Percentiles rank a stretch among this genome's conserved stretches.
These are phyloP conservation scores for Leptodactylus fallax DNA, from an alignment of 2,797 vertebrate species.

Conservation along the genomic window DNA sequence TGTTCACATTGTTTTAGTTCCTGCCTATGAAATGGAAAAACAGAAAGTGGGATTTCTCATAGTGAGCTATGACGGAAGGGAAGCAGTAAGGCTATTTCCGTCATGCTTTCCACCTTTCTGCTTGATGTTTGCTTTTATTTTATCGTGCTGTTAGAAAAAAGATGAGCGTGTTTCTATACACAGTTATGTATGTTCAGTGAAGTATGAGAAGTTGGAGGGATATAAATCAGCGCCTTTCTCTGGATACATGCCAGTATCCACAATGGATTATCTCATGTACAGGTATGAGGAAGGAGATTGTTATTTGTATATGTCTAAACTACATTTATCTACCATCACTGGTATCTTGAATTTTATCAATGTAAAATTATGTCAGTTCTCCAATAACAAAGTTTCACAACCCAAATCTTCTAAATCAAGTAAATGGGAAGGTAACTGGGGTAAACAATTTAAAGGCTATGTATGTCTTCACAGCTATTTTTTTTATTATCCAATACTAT, in stretches of 20 bases:
- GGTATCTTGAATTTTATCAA: no score
- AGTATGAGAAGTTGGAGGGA: slow-evolving; percentile 40
- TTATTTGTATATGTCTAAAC: neutral
- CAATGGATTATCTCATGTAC: slow-evolving; percentile 31
- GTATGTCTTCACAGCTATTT: no score
- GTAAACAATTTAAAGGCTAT: no score
- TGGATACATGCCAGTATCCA: slow-evolving; percentile 45
- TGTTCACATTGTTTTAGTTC: slow-evolving; percentile 41
- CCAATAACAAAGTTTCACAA: no score
- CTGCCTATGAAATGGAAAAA: slow-evolving; percentile 17
- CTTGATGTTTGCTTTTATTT: slow-evolving; percentile 37
- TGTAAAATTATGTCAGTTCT: no score
- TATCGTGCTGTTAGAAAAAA: slow-evolving; percentile 43
- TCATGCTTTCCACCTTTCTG: neutral
- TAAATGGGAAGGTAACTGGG: no score
- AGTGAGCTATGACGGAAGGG: slow-evolving; percentile 13
- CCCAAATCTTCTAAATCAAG: no score
- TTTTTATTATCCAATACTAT: no score
- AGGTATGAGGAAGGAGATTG: neutral
- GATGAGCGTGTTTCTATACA: slow-evolving; percentile 35
- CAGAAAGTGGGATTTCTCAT: neutral
- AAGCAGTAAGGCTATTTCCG: slow-evolving; percentile 13
- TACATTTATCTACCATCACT: neutral
- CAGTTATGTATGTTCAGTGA: slow-evolving; percentile 21
- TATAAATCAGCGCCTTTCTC: neutral